phyloP scores from a whole-genome alignment of 2,888 invertebrate genomes.

The Ennomos quercinarius region DNA sequence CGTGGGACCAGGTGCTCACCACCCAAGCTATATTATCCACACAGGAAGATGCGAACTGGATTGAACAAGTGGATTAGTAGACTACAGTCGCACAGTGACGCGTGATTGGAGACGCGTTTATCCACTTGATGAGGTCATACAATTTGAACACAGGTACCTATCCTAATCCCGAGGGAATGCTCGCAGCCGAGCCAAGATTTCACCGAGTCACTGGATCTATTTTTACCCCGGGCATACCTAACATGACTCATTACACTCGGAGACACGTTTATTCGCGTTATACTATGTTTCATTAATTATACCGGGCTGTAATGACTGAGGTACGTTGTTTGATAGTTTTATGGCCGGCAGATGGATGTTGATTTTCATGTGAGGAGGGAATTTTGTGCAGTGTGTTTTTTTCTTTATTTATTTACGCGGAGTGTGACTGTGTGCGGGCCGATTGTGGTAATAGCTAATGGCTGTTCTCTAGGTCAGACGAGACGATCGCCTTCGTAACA shows the following conservation, averaged over 20 bases:
- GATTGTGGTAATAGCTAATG: too few relatives aligned
- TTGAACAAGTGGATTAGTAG: too few relatives aligned
- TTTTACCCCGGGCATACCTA: conserved; percentile 23
- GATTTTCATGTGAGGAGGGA: not conserved
- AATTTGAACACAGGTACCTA: not conserved
- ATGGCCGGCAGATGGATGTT: conserved; percentile 2
- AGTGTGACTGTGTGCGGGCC: too few relatives aligned
- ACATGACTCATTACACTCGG: conserved; percentile 24
- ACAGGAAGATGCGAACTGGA: too few relatives aligned
- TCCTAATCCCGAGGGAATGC: not conserved
- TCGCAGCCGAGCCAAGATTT: conserved; percentile 6
- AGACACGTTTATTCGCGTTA: conserved; percentile 19
- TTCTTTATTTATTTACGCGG: not conserved
- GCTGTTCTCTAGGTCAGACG: too few relatives aligned
- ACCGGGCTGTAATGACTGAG: conserved; percentile 2
- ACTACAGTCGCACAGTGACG: too few relatives aligned
- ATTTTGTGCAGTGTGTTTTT: conserved; percentile 1
- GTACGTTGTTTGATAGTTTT: conserved; percentile 5
- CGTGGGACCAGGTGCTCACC: too few relatives aligned
- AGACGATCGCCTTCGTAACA: too few relatives aligned
- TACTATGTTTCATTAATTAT: conserved; percentile 20
- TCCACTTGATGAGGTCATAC: too few relatives aligned
- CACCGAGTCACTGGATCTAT: conserved; percentile 15
- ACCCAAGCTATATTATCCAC: too few relatives aligned
- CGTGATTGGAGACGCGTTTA: too few relatives aligned